These are phyloP conservation scores for Eclectus roratus DNA, from an alignment of 2,113 vertebrate species.

Conservation along the genomic window DNA sequence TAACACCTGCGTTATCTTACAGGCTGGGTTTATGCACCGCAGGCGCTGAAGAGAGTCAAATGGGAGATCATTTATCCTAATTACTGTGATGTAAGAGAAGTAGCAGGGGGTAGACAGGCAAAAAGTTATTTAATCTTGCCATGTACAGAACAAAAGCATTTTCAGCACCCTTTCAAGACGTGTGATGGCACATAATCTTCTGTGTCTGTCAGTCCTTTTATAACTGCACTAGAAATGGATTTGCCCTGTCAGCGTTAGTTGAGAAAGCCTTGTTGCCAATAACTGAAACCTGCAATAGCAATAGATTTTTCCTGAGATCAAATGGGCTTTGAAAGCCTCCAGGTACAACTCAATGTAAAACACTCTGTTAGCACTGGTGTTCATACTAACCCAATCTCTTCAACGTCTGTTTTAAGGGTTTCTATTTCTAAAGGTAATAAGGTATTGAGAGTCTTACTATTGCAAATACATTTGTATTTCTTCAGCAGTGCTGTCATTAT, in stretches of 20 bases:
- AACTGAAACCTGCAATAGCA: neutral
- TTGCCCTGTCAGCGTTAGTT: neutral
- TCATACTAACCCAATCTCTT: neutral
- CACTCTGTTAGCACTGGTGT: neutral
- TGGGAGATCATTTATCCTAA: slow-evolving; percentile 5
- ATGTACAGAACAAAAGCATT: neutral
- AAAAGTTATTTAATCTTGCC: neutral
- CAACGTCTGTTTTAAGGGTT: neutral
- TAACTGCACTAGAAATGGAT: neutral
- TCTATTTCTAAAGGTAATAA: neutral
- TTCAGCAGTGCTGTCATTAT: neutral
- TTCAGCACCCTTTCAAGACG: neutral
- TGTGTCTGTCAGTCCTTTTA: neutral
- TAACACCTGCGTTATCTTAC: neutral
- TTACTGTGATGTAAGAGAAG: slow-evolving; percentile 8
- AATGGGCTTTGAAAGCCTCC: slow-evolving; percentile 7
- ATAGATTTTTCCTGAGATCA: neutral
- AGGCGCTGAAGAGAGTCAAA: slow-evolving; percentile 12
- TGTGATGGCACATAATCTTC: neutral
- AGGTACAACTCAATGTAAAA: neutral
- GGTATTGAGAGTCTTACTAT: neutral
- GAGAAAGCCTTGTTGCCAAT: slow-evolving; percentile 17
- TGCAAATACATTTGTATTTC: neutral
- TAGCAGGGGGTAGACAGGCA: neutral
- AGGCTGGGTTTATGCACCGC: neutral